Evolutionary conservation across 2,113 vertebrate species (phyloP).

Genomic region (Sphyrna mokarran): DNA sequence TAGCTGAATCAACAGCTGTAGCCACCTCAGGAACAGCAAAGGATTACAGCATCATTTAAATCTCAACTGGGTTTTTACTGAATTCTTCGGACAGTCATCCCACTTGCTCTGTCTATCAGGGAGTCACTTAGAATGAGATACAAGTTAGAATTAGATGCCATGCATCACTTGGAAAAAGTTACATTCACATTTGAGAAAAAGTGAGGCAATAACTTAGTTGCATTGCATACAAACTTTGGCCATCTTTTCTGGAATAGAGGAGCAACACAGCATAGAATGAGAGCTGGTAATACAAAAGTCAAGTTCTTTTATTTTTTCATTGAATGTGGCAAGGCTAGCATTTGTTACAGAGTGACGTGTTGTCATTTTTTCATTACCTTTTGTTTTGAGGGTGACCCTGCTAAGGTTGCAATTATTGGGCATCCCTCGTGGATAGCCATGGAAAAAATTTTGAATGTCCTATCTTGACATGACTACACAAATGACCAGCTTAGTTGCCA

Average conservation of each 20-base stretch:
- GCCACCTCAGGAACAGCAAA: background rate
- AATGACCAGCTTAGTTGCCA: background rate
- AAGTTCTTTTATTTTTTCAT: background rate
- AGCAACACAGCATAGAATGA: background rate
- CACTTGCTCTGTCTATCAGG: background rate
- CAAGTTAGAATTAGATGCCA: background rate
- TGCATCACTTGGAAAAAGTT: background rate
- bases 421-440: background rate
- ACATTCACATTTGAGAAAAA: background rate
- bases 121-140: background rate
- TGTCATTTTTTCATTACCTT: background rate
- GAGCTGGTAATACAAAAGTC: background rate
- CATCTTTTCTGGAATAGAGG: background rate
- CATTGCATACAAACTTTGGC: background rate
- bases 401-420: background rate
- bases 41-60: background rate
- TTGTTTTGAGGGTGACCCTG: background rate
- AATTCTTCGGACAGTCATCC: background rate
- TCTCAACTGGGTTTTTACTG: background rate
- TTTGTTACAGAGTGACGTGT: background rate
- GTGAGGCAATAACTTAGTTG: background rate
- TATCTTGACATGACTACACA: background rate
- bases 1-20: background rate
- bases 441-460: background rate
- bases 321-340: background rate